These are phyloP conservation scores for Noctuana brunneofusca DNA, from an alignment of 2,888 invertebrate genomes.

Conservation along the genomic window DNA sequence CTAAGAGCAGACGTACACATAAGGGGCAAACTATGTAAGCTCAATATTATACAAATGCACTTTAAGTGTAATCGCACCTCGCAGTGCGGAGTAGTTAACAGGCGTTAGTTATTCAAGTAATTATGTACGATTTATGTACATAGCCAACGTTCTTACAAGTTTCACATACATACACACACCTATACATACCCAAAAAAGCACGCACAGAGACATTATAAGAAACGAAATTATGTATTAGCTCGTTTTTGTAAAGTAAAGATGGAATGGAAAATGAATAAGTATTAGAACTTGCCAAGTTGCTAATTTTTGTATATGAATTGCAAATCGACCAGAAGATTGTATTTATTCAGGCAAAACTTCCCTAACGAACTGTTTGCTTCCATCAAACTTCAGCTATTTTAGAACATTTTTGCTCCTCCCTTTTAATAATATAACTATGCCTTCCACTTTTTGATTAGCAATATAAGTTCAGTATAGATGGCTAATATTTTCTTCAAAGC, in stretches of 20 bases:
- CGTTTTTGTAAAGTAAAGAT: constrained; percentile 36
- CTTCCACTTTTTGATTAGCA: not conserved
- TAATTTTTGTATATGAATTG: constrained; percentile 62
- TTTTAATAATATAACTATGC: not conserved
- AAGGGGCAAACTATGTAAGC: constrained; percentile 5
- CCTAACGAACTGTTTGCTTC: constrained; percentile 77
- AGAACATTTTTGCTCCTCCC: constrained; percentile 40
- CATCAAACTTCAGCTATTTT: constrained; percentile 61
- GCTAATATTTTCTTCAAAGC: not conserved
- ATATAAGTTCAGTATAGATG: not conserved
- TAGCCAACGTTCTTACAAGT: too few species aligned
- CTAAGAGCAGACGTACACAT: not conserved
- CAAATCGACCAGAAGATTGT: constrained; percentile 71
- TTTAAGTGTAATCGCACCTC: not conserved
- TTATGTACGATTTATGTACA: too few species aligned
- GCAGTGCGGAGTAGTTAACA: not conserved
- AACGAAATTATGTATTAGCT: not conserved
- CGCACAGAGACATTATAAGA: too few species aligned
- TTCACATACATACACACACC: too few species aligned
- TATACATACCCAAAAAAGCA: too few species aligned
- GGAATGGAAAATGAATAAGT: constrained; percentile 14
- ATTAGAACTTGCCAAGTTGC: constrained; percentile 29
- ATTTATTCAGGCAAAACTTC: constrained; percentile 72
- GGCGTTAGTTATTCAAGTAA: not conserved
- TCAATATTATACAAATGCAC: constrained; percentile 1